Conservation (phyloP, 2,888 invertebrate species). For the Chrysopilus asiliformis region DNA sequence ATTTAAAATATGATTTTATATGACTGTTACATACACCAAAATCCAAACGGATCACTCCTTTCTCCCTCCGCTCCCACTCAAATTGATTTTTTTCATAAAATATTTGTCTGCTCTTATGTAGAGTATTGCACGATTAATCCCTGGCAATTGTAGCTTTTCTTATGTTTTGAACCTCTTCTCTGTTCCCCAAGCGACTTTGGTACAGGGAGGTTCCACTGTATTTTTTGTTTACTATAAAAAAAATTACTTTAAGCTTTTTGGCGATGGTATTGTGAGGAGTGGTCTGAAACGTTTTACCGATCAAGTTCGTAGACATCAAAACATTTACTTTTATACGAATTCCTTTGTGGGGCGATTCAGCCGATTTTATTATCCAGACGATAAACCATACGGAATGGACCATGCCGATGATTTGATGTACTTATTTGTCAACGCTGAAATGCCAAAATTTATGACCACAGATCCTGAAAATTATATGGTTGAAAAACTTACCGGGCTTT, state of each 20-base stretch:
- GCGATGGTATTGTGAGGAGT: slow-evolving; percentile 44
- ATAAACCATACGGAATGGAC: slow-evolving; percentile 30
- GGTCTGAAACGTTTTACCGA: slow-evolving; percentile 43
- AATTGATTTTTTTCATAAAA: too few species aligned
- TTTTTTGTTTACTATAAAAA: too few species aligned
- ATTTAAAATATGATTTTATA: too few species aligned
- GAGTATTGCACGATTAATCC: too few species aligned
- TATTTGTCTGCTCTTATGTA: too few species aligned
- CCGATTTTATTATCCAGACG: slow-evolving; percentile 34
- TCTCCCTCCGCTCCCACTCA: too few species aligned
- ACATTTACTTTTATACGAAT: slow-evolving; percentile 47
- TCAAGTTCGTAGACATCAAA: slow-evolving; percentile 39
- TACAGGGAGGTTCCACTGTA: too few species aligned
- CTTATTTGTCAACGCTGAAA: slow-evolving; percentile 20
- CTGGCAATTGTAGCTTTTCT: too few species aligned
- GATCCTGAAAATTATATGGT: slow-evolving; percentile 34
- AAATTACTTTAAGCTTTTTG: slow-evolving; percentile 35
- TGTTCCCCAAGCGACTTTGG: too few species aligned
- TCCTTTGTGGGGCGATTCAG: slow-evolving; percentile 45
- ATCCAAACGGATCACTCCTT: too few species aligned
- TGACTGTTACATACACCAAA: too few species aligned
- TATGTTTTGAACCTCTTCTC: too few species aligned
- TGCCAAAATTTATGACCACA: slow-evolving; percentile 21
- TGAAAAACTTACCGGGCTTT: slow-evolving; percentile 31
- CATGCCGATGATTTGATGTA: slow-evolving; percentile 28